Evolutionary conservation across 2,113 vertebrate genomes (phyloP).

Genomic region (Nerophis lumbriciformis): DNA sequence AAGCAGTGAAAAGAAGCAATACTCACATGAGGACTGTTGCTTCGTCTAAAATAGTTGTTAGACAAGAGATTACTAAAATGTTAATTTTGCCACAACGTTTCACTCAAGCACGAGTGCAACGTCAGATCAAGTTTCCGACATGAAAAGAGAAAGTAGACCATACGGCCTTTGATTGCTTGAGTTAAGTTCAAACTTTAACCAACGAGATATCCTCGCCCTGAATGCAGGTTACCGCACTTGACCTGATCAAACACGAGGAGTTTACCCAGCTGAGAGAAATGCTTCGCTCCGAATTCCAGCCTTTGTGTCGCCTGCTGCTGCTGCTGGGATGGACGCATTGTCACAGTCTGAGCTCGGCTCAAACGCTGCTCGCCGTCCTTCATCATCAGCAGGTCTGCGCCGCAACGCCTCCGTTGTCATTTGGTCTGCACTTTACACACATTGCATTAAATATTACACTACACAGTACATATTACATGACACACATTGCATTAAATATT

Average conservation of each 20-base stretch:
- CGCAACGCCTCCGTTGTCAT: background rate
- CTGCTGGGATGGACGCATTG: conserved; percentile 92
- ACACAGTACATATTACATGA: too few relatives aligned
- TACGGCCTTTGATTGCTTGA: background rate
- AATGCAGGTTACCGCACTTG: conserved; percentile 84
- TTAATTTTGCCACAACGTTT: too few relatives aligned
- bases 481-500: too few relatives aligned
- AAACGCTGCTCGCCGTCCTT: conserved; percentile 77
- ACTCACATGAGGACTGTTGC: too few relatives aligned
- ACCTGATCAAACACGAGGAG: conserved; percentile 85
- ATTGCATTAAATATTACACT: background rate
- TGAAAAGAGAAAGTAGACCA: background rate
- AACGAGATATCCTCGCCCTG: background rate
- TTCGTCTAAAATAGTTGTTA: too few relatives aligned
- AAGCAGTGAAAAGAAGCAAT: too few relatives aligned
- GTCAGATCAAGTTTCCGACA: too few relatives aligned
- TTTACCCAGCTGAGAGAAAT: conserved; percentile 76
- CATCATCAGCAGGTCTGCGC: conserved; percentile 79
- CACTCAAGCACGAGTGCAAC: too few relatives aligned
- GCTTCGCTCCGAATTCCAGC: conserved; percentile 81
- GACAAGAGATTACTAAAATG: too few relatives aligned
- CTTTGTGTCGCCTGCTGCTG: conserved; percentile 83
- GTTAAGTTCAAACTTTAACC: background rate
- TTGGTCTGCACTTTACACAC: too few relatives aligned
- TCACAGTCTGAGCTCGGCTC: conserved; percentile 81